Base-by-base conservation (phyloP, 1,140 invertebrate species). In the Nasonia longicornis region DNA sequence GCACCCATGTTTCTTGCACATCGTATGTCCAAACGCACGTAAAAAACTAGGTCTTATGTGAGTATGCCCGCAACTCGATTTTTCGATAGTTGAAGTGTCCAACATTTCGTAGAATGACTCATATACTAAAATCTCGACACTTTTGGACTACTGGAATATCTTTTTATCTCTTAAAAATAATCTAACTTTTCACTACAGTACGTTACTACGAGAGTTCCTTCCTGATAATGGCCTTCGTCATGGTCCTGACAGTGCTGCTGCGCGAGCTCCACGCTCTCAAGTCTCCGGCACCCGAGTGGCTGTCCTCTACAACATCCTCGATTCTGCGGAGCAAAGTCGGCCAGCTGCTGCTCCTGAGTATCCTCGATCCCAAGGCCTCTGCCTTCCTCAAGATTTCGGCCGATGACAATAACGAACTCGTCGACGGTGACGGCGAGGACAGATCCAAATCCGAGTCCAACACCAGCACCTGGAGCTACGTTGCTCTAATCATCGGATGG, bases 161-260 rank as follows among this genome's bases (percentile, higher is more conserved):
- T 26, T 26, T 1, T 26, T 26, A 26, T 26, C 26, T 42, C 38
- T 42, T 42, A 42, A 8, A 4, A 42, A 42, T 42, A 42, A 42
- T 42, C 10, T 42, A 42, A 42, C 8, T 90, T 72, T 89, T 26
- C 26, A 89, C 78, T 86, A 87, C 45, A 87, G 88, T 3, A 83
- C 87, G 63, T 42, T 87, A 69, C 82, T 90, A 12, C 67, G 87
- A 67, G 38, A 3, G 1, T 16, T 67, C 64, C 10, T 67, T 67
- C 26, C 77, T 3, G 87, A 89, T n/a, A 87, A 88, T 14, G 87
- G 86, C 84, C 0, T 80, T 91, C 2, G 87, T 89, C 2, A 78
- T 92, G n/a, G 83, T 92, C 0, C 66, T 92, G 7, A 91, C 91
- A 0, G 89, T 89, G 26, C 29, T 91, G 10, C 84, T 91, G 14